Evolutionary conservation across 2,888 invertebrate species (phyloP), one percentile per base, ranked within the genome.

Genomic region (Lymantria dispar): DNA sequence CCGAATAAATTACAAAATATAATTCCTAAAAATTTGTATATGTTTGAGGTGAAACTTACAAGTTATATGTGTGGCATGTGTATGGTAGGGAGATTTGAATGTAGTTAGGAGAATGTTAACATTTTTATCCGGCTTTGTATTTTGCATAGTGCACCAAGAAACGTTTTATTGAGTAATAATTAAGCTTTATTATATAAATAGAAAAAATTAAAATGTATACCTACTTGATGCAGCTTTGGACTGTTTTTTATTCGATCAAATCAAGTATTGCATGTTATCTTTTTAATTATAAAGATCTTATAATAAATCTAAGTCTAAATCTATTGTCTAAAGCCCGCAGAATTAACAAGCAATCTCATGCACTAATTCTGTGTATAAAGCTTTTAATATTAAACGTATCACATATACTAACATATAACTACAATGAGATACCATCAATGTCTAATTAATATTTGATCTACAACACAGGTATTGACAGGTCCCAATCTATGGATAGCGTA

Each of bases 391-490:
- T 83, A 82, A 83, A 83, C 81, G 63, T 49, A 48, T 22, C 22
- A 22, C 22, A 22, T 22, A 22, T 22, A 22, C 22, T 22, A 22
- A 22, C 22, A 22, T 22, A 22, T 22, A 22, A 22, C 22, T 46
- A 46, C 38, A 46, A 42, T 54, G 31, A 33, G 47, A 49, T 52
- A 62, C 50, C 68, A 62, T 62, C 54, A 67, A 71, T 79, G 65
- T 85, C 83, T 86, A 87, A 88, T 87, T 59, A 70, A 56, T 62
- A 73, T 84, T 84, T 84, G 62, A 76, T 86, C 80, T 87, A 80
- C 77, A 73, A 83, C 74, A 83, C 90, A 91, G 91, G 90, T 91
- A 73, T 84, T 80, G 80, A 85, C 76, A 82, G 77, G 63, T 81
- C 87, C 59, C 83, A 81, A 68, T 87, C 87, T 69, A 72, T 79